These are phyloP conservation scores for Acanthurus lineatus DNA, from an alignment of 2,797 vertebrate species.

Conservation along the genomic window DNA sequence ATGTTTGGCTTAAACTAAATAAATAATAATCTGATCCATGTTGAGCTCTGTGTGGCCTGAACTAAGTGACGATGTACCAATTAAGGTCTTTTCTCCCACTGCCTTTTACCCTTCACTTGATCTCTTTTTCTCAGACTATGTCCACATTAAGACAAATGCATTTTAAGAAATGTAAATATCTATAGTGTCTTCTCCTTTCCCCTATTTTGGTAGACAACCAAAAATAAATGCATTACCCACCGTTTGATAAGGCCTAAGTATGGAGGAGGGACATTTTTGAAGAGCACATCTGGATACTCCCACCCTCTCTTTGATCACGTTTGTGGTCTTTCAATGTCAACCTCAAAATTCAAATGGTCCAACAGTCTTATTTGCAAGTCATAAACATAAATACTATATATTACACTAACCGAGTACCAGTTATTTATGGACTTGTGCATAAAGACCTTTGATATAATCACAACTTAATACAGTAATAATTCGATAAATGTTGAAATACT, in stretches of 20 bases:
- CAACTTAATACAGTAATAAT: no score
- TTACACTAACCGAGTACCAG: not conserved
- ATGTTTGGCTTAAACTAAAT: conserved; percentile 24
- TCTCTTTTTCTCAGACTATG: not conserved
- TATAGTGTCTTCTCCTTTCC: not conserved
- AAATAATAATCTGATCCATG: conserved; percentile 31
- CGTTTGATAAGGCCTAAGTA: not conserved
- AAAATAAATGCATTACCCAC: not conserved
- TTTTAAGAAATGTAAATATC: not conserved
- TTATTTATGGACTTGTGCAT: no score
- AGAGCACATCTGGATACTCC: no score
- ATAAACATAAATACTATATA: not conserved
- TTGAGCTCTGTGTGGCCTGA: conserved; percentile 19
- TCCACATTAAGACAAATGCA: not conserved
- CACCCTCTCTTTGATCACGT: no score
- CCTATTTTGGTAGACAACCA: not conserved
- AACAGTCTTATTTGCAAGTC: not conserved
- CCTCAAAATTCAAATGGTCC: not conserved
- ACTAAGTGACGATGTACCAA: conserved; percentile 3
- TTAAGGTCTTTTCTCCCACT: not conserved
- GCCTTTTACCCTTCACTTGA: not conserved
- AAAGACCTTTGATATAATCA: no score
- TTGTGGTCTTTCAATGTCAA: no score
- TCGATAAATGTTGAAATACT: no score
- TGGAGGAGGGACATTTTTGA: not conserved